Evolutionary conservation across 2,888 invertebrate genomes (phyloP), one percentile per base, ranked within the genome.

Genomic region (Plebejus anna): DNA sequence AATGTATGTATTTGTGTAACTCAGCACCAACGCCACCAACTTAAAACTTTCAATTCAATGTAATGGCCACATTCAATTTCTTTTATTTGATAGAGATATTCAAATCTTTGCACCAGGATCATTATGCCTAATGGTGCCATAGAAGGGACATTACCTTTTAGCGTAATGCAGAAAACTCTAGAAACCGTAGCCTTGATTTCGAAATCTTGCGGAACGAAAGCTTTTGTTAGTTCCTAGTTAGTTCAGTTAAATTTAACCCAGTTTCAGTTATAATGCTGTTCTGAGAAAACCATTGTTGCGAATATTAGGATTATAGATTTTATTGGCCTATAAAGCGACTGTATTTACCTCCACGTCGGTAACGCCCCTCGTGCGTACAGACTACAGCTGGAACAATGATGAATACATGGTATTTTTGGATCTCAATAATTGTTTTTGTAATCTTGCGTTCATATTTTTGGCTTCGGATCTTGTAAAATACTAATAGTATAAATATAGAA

Each of bases 191-290:
- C 7, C 28, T 66, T 66, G 9, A 13, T 32, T 16, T 66, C 13
- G 32, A 32, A 66, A 66, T 66, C 36, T 66, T 66, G 66, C 32
- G 66, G 32, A 66, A 36, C 36, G 66, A 32, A 66, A 66, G 32
- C 66, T 66, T 66, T 36, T 32, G 66, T 66, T 28, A 13, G 66
- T 66, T 9, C 66, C 36, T 36, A 16, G 66, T 66, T 28, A 13
- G 66, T 66, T 9, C 66, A 66, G 66, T 66, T 66, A 66, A 66
- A 66, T 66, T 66, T 66, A 66, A 66, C 66, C 66, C 32, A 66
- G 66, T 66, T 66, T 32, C 66, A 66, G 66, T 66, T 36, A 66
- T 66, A 32, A 66, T 16, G 66, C 13, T 32, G 66, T 66, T 66
- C 66, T 13, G 4, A 32, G 66, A 66, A 66, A 66, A 66, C 66